Base-by-base conservation (phyloP, 1,140 invertebrate species). In the Geopemphigus sp. region DNA sequence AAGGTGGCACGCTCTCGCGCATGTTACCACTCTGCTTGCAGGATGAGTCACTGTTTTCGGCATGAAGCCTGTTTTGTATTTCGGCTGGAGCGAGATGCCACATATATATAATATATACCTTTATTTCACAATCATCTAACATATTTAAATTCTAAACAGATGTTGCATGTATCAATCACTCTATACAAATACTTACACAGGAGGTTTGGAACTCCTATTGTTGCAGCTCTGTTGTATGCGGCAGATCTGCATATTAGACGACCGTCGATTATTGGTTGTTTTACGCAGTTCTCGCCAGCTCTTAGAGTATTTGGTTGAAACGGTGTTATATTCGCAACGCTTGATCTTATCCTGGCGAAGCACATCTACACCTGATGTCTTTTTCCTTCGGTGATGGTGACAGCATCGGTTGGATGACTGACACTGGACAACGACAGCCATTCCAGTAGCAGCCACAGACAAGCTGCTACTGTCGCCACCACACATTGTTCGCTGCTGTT, bases 211-310 rank as follows among this genome's bases (percentile, higher is more conserved):
- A 50, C 29, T 61, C 4, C 17, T 17, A 53, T 54, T 72, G 15
- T 61, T 63, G 24, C 56, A 63, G 5, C 8, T 47, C 15, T 78
- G n/a, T n/a, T n/a, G 29, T 4, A 78, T n/a, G 11, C 74, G 74
- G 11, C 74, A 61, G 45, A 78, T 57, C 10, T 32, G 26, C 2
- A 78, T n/a, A 5, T 63, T 61, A 0, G 68, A 47, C 2, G 66
- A 14, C 5, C 57, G 57, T 78, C 59, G 50, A 17, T 26, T 61
- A 12, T 70, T 72, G 19, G 57, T 47, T 0, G 39, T 10, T 50
- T 78, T 78, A 1, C 74, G 74, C 10, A 78, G 10, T 47, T 78
- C 74, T 50, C 74, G 56, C 74, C 74, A 78, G 15, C 24, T 78
- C 12, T 78, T 78, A 8, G 39, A 45, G n/a, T 78, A 78, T 17